Evolutionary conservation across 2,888 invertebrate species (phyloP).

Genomic region (Diarsia rubi): DNA sequence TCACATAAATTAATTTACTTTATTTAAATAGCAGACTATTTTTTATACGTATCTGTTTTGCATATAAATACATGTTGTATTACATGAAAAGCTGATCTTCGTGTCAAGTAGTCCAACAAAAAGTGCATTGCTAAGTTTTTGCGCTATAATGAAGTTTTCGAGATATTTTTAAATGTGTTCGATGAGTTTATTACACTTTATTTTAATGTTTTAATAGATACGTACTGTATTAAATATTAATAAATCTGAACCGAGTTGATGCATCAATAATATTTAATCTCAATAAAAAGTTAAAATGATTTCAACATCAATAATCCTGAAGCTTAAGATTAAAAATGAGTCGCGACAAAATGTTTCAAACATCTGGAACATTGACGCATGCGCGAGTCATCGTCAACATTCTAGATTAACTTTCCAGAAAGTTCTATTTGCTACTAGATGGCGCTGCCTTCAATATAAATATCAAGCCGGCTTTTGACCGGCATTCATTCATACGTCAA

Average conservation of each 20-base stretch:
- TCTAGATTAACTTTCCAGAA: slow-evolving; percentile 72
- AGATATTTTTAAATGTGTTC: neutral
- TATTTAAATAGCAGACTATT: no score
- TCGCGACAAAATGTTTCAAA: slow-evolving; percentile 67
- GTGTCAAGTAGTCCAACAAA: slow-evolving; percentile 37
- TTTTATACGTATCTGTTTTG: slow-evolving; percentile 54
- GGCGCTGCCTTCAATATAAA: slow-evolving; percentile 75
- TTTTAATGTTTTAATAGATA: neutral
- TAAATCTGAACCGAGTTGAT: neutral
- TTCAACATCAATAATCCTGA: neutral
- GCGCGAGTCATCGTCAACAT: slow-evolving; percentile 40
- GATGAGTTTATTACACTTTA: neutral
- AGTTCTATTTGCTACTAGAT: slow-evolving; percentile 73
- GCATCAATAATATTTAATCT: neutral
- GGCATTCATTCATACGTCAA: slow-evolving; percentile 65
- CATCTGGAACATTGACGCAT: slow-evolving; percentile 50
- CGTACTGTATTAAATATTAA: neutral
- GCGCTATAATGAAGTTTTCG: neutral
- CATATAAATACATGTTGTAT: slow-evolving; percentile 36
- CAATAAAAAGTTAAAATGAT: neutral
- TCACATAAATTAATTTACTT: neutral
- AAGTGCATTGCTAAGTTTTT: slow-evolving; percentile 40
- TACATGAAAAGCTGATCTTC: slow-evolving; percentile 44
- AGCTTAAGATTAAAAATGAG: neutral
- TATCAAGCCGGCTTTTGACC: slow-evolving; percentile 37